Base-by-base conservation (phyloP, 2,797 vertebrate species). In the Mus spretus region DNA sequence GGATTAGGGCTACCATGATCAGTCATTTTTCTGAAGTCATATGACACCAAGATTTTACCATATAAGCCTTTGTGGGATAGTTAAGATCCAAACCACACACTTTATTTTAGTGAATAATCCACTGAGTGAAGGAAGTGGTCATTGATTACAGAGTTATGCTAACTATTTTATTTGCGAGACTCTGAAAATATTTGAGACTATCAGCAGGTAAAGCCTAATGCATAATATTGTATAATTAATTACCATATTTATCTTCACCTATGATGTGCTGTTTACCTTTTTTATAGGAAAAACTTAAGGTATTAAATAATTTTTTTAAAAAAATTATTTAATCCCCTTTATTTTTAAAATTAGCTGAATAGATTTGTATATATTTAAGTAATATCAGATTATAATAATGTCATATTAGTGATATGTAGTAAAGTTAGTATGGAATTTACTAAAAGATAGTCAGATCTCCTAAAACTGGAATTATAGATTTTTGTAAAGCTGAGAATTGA, bases 21-120 rank as follows among this genome's bases (percentile, higher is more conserved):
- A 40, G 10, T 82, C 63, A 82, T 31, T 34, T 65, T 31, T 20
- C n/a, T 44, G 15, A 67, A 67, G 70, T 34, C 17, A 44, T 40
- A 12, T 34, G 78, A 31, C 4, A 44, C 22, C 1, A 3, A 72
- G 63, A 34, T 55, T 57, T 80, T 91, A 55, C 20, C 44, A 34
- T 14, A 44, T 0, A 37, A 53, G 59, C 22, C 44, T 78, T 77
- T n/a, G 55, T 34, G 5, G 59, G 9, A 53, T 59, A 78, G 13
- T 37, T 53, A 57, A 63, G 7, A 28, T 65, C 59, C 31, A 55
- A 40, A 50, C 24, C 17, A 20, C 15, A 40, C 1, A 40, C 31
- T 55, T 78, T 84, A 40, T 77, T 89, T 96, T 92, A 44, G 40
- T 81, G 57, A 88, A 59, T n/a, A 53, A 78, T 95, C 93, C 9